These are phyloP conservation scores for Helicoverpa assulta DNA, from an alignment of 2,888 invertebrate genomes.

Conservation along the genomic window DNA sequence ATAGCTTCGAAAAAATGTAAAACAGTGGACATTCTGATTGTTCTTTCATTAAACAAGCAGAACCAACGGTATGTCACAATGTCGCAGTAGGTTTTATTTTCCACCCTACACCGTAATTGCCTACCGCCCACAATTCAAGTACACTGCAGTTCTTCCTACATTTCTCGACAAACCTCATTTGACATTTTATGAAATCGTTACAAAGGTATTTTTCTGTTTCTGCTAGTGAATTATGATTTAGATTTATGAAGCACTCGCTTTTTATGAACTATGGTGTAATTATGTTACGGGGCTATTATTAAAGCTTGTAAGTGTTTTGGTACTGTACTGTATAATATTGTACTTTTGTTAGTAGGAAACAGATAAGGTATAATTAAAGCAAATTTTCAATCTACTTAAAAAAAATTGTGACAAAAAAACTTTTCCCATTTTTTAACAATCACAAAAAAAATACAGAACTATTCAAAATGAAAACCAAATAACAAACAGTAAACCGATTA, in stretches of 20 bases:
- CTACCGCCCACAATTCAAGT: slow-evolving; percentile 46
- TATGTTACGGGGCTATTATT: slow-evolving; percentile 37
- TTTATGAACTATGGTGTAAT: slow-evolving; percentile 38
- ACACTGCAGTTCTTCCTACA: slow-evolving; percentile 47
- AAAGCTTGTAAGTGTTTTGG: slow-evolving; percentile 7
- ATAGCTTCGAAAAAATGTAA: not conserved
- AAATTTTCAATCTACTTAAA: too few species aligned
- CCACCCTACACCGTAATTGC: slow-evolving; percentile 57
- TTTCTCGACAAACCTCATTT: slow-evolving; percentile 46
- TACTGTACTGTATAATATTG: not conserved
- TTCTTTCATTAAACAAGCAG: not conserved
- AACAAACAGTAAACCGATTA: slow-evolving; percentile 32
- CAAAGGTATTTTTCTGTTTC: slow-evolving; percentile 46
- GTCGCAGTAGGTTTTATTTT: slow-evolving; percentile 49
- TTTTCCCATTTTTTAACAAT: slow-evolving; percentile 4
- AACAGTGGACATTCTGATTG: slow-evolving; percentile 24
- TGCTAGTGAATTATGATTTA: slow-evolving; percentile 38
- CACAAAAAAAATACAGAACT: slow-evolving; percentile 15
- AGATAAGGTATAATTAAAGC: not conserved
- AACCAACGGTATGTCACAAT: slow-evolving; percentile 21
- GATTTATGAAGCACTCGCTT: slow-evolving; percentile 42
- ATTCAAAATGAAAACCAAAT: slow-evolving; percentile 42
- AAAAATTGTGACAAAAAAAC: not conserved
- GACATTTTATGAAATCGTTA: slow-evolving; percentile 55
- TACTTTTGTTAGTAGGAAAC: not conserved